phyloP scores from a whole-genome alignment of 1,140 invertebrate species.

The Hycleus cichorii region DNA sequence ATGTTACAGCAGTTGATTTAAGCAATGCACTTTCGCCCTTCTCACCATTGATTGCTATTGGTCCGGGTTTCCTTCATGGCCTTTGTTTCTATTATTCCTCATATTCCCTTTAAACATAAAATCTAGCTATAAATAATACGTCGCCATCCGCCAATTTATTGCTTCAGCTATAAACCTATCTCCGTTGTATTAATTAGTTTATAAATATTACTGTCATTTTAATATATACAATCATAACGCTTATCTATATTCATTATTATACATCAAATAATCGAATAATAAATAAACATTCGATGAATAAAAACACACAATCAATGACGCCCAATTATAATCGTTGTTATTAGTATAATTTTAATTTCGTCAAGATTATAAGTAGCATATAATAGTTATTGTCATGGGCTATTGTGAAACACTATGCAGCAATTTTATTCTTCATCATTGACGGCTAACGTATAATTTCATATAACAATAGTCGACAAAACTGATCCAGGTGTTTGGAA shows the following conservation, averaged over 20 bases:
- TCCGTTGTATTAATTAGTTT: constrained; percentile 30
- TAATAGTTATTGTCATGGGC: too few relatives aligned
- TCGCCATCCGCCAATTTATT: constrained; percentile 31
- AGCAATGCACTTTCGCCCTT: constrained; percentile 32
- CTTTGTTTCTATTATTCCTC: constrained; percentile 29
- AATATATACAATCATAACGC: too few relatives aligned
- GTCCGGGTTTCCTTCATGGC: constrained; percentile 18
- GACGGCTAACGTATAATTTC: constrained; percentile 5
- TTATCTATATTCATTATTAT: too few relatives aligned
- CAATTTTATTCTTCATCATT: constrained; percentile 1
- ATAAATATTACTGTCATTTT: constrained; percentile 25
- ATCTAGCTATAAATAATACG: constrained; percentile 31
- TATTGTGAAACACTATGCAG: constrained; percentile 2
- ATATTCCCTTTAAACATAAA: constrained; percentile 22
- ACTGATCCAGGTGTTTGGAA: constrained; percentile 8
- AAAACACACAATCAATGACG: too few relatives aligned
- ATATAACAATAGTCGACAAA: constrained; percentile 11
- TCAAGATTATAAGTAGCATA: too few relatives aligned
- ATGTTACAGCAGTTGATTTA: constrained; percentile 38
- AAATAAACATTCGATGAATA: too few relatives aligned
- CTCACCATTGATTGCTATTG: constrained; percentile 32
- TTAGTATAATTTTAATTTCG: too few relatives aligned
- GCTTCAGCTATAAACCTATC: constrained; percentile 27
- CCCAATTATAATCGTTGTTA: too few relatives aligned
- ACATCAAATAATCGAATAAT: too few relatives aligned